These are phyloP conservation scores for Abrostola tripartita DNA, from an alignment of 2,888 invertebrate genomes.

Conservation along the genomic window DNA sequence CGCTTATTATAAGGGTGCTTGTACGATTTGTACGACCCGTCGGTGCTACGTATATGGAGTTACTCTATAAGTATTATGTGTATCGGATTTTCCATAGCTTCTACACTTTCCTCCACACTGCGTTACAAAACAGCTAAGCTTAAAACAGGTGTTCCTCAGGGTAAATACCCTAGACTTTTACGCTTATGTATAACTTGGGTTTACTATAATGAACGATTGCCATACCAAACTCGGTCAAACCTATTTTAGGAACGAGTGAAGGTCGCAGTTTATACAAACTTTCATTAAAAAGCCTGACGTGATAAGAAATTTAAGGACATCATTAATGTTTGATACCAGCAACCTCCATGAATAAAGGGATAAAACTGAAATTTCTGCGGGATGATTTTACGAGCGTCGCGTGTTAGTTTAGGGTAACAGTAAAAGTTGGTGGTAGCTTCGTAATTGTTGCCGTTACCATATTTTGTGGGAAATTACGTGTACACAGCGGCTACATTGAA, in stretches of 20 bases:
- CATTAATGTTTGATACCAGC: conserved; percentile 60
- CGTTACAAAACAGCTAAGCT: too few relatives aligned
- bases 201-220: not conserved
- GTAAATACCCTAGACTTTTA: not conserved
- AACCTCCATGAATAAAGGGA: conserved; percentile 62
- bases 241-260: conserved; percentile 13
- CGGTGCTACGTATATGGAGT: too few relatives aligned
- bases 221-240: not conserved
- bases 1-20: conserved; percentile 4
- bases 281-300: conserved; percentile 38
- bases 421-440: conserved; percentile 51
- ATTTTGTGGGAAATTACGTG: conserved; percentile 60
- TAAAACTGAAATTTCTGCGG: conserved; percentile 46
- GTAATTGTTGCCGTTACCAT: conserved; percentile 51
- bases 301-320: conserved; percentile 51
- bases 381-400: conserved; percentile 63
- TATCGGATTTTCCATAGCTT: too few relatives aligned
- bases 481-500: conserved; percentile 57
- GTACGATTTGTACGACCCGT: not conserved
- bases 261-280: conserved; percentile 19
- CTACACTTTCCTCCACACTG: too few relatives aligned
- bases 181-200: too few relatives aligned
- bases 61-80: too few relatives aligned
- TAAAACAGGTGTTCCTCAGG: not conserved
- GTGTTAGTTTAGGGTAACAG: conserved; percentile 54